Evolutionary conservation across 2,888 invertebrate genomes (phyloP).

Genomic region (Timema cristinae): DNA sequence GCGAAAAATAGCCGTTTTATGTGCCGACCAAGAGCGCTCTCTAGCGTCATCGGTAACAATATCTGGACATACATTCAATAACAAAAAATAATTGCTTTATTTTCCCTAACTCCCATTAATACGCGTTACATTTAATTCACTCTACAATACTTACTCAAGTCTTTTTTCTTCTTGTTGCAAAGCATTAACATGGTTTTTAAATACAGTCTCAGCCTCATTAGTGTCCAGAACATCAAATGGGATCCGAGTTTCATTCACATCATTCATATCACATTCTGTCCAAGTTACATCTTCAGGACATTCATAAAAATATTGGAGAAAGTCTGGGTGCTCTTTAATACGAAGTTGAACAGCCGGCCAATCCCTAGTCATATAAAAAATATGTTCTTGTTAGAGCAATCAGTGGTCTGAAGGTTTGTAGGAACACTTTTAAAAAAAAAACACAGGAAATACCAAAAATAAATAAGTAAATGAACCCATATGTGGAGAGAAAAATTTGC

Average conservation of each 20-base stretch:
- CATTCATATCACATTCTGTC: conserved; percentile 65
- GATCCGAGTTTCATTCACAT: conserved; percentile 68
- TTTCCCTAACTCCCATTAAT: neutral
- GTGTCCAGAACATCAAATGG: conserved; percentile 90
- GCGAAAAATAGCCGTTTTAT: too few species aligned
- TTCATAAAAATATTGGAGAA: conserved; percentile 87
- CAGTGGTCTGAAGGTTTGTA: too few species aligned
- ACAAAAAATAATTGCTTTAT: neutral
- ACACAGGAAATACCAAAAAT: too few species aligned
- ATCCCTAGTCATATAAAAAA: conserved; percentile 54
- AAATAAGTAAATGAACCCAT: too few species aligned
- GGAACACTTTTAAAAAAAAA: too few species aligned
- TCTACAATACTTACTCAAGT: conserved; percentile 68
- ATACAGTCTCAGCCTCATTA: conserved; percentile 87
- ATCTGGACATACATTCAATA: too few species aligned
- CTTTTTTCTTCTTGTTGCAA: conserved; percentile 89
- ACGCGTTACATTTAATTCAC: conserved; percentile 1
- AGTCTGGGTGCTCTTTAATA: conserved; percentile 87
- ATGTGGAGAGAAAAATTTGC: too few species aligned
- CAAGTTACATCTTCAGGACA: conserved; percentile 72
- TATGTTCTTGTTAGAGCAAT: too few species aligned
- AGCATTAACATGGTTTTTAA: conserved; percentile 85
- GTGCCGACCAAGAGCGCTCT: too few species aligned
- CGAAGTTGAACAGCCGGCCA: conserved; percentile 85
- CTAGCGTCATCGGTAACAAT: too few species aligned